These are phyloP conservation scores for Acleris laterana DNA, from an alignment of 2,888 invertebrate genomes.

Conservation along the genomic window DNA sequence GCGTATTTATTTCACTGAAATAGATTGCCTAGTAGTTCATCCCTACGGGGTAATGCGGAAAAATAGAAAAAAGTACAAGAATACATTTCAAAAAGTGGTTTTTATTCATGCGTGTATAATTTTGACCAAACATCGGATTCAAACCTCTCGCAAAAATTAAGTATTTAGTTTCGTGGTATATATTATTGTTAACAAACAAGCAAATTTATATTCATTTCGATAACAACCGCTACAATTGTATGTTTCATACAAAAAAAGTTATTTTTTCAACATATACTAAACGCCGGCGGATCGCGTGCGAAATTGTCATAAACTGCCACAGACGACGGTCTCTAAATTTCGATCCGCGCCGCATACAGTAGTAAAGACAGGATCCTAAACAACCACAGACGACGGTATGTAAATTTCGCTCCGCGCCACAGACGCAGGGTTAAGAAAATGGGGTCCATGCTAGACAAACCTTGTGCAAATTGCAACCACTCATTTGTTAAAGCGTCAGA, in stretches of 20 bases:
- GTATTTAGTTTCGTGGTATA: constrained; percentile 4
- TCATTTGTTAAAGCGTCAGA: too few species aligned
- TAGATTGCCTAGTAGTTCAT: constrained; percentile 8
- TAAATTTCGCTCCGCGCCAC: too few species aligned
- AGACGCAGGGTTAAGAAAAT: too few species aligned
- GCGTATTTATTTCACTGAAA: constrained; percentile 10
- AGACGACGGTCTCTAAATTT: constrained; percentile 8
- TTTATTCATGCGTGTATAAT: constrained; percentile 7
- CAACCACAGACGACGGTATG: too few species aligned
- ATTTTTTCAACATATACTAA: constrained; percentile 6
- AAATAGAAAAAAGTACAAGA: constrained; percentile 6
- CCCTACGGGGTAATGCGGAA: constrained; percentile 4
- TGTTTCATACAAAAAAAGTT: constrained; percentile 3
- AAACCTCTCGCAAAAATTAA: constrained; percentile 7
- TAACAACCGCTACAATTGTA: constrained; percentile 6
- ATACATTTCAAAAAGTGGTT: constrained; percentile 7
- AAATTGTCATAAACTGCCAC: constrained; percentile 9
- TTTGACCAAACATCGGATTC: constrained; percentile 4
- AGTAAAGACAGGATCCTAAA: constrained; percentile 8
- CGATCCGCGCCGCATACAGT: constrained; percentile 9
- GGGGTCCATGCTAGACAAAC: too few species aligned
- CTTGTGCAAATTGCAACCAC: too few species aligned
- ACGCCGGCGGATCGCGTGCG: constrained; percentile 6
- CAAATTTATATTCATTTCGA: constrained; percentile 4
- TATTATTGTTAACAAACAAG: constrained; percentile 6